phyloP scores from a whole-genome alignment of 2,797 vertebrate genomes.

The Thunnus albacares region DNA sequence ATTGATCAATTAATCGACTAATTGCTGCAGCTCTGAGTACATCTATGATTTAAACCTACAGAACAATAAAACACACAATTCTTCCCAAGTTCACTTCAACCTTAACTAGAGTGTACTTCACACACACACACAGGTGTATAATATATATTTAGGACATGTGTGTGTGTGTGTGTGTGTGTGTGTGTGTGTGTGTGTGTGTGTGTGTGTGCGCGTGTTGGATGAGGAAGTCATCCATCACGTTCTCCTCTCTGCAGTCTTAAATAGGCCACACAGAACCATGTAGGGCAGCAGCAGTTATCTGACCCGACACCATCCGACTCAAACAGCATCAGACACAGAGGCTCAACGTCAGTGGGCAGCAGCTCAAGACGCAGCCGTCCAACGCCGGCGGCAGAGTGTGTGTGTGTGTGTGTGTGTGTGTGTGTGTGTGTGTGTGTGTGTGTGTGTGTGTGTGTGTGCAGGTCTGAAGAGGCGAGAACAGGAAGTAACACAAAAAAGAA shows the following conservation, averaged over 20 bases:
- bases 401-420: too few relatives aligned
- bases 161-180: slow-evolving; percentile 19
- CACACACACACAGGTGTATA: slow-evolving; percentile 25
- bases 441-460: not conserved
- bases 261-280: slow-evolving; percentile 65
- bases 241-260: slow-evolving; percentile 58
- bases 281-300: slow-evolving; percentile 59
- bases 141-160: slow-evolving; percentile 49
- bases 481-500: not conserved
- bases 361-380: not conserved
- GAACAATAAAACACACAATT: not conserved
- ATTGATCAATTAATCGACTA: too few relatives aligned
- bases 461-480: not conserved
- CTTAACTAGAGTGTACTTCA: slow-evolving; percentile 11
- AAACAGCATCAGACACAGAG: slow-evolving; percentile 6
- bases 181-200: too few relatives aligned
- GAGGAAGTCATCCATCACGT: slow-evolving; percentile 55
- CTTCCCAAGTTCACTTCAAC: slow-evolving; percentile 7
- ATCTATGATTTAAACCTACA: not conserved
- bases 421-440: not conserved
- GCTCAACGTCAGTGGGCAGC: not conserved
- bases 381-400: not conserved
- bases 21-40: too few relatives aligned
- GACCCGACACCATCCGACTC: slow-evolving; percentile 45
- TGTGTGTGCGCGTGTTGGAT: not conserved